phyloP scores from a whole-genome alignment of 2,113 vertebrate genomes.

The Morone chrysops region DNA sequence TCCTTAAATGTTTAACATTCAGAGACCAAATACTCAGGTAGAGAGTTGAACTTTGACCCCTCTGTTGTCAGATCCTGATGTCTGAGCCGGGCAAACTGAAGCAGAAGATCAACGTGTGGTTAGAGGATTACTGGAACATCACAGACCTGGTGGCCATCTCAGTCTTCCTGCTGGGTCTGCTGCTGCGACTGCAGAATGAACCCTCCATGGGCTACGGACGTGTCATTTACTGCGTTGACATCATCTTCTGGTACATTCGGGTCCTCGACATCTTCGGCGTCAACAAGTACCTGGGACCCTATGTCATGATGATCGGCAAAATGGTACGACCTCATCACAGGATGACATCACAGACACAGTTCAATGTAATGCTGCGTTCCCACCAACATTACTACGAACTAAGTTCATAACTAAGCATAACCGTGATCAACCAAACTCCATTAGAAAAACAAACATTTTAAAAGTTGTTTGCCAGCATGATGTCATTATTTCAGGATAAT shows the following conservation, averaged over 20 bases:
- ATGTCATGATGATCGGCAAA: slow-evolving; percentile 99
- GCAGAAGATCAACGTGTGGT: slow-evolving; percentile 98
- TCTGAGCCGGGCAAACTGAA: slow-evolving; percentile 97
- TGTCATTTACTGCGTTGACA: slow-evolving; percentile 98
- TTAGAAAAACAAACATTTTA: too few relatives aligned
- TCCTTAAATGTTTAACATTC: too few relatives aligned
- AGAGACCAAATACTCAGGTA: too few relatives aligned
- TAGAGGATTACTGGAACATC: slow-evolving; percentile 99
- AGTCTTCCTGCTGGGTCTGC: slow-evolving; percentile 90
- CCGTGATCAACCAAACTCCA: too few relatives aligned
- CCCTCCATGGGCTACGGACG: slow-evolving; percentile 97
- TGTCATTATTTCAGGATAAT: too few relatives aligned
- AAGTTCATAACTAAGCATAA: too few relatives aligned
- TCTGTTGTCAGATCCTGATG: slow-evolving; percentile 91
- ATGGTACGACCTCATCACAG: slow-evolving; percentile 87
- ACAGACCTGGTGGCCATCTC: slow-evolving; percentile 95
- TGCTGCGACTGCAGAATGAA: slow-evolving; percentile 93
- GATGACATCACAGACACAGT: not conserved
- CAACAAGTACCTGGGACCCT: slow-evolving; percentile 98
- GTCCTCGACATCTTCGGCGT: slow-evolving; percentile 99
- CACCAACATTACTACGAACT: too few relatives aligned
- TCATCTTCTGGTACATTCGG: slow-evolving; percentile 99
- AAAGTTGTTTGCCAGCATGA: too few relatives aligned
- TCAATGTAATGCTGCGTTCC: not conserved
- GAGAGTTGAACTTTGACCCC: not conserved